Evolutionary conservation across 2,113 vertebrate genomes (phyloP).

Genomic region (human (Homo sapiens)): GRCh38 chr4:143046501-143047000

Average conservation of each 20-base stretch:
- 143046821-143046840: rapidly evolving
- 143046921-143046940: not conserved
- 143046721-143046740: not conserved
- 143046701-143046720: not conserved
- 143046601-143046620: not conserved
- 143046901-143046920: not conserved
- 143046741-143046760: not conserved
- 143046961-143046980: not conserved
- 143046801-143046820: not conserved
- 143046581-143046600: not conserved
- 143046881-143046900: not conserved
- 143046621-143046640: not conserved
- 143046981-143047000: not conserved
- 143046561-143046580: not conserved
- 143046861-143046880: not conserved
- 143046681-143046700: not conserved
- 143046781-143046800: not conserved
- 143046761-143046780: not conserved
- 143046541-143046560: not conserved
- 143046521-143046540: no score
- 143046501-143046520: not conserved
- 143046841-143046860: not conserved
- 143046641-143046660: not conserved
- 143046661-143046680: not conserved
- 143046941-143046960: not conserved